A percentile compares a stretch with the other conserved stretches of the same genome.
Conservation (phyloP, 2,888 invertebrate genomes). For the Loripinus fragilis region DNA sequence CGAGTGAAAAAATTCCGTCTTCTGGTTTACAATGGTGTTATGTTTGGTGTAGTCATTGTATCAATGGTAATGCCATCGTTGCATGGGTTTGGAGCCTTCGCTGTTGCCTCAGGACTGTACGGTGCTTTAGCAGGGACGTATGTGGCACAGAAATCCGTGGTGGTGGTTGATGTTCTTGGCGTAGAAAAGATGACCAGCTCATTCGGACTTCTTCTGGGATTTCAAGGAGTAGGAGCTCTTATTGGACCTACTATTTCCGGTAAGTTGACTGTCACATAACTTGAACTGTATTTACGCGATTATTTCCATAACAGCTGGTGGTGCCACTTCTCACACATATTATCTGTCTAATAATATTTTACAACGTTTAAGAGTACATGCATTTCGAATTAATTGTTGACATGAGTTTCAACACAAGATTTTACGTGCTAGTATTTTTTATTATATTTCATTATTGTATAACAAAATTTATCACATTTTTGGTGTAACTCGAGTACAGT, state of each 20-base stretch:
- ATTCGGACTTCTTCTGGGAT: slow-evolving; percentile 70
- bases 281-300: no score
- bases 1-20: slow-evolving; percentile 58
- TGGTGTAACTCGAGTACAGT: no score
- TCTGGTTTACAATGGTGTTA: slow-evolving; percentile 62
- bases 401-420: no score
- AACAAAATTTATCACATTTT: no score
- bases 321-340: no score
- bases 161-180: slow-evolving; percentile 73
- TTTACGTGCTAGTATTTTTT: no score
- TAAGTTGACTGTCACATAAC: no score
- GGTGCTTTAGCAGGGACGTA: slow-evolving; percentile 70
- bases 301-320: no score
- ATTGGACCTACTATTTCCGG: slow-evolving; percentile 75
- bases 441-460: no score
- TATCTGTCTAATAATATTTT: no score
- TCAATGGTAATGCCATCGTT: slow-evolving; percentile 62
- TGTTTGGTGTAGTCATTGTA: slow-evolving; percentile 61
- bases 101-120: slow-evolving; percentile 58
- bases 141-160: slow-evolving; percentile 71
- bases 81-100: slow-evolving; percentile 58
- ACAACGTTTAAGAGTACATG: no score
- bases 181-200: slow-evolving; percentile 70
- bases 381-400: no score
- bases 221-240: slow-evolving; percentile 74